Evolutionary conservation across 2,797 vertebrate genomes (phyloP).

Genomic region (Coluber constrictor): DNA sequence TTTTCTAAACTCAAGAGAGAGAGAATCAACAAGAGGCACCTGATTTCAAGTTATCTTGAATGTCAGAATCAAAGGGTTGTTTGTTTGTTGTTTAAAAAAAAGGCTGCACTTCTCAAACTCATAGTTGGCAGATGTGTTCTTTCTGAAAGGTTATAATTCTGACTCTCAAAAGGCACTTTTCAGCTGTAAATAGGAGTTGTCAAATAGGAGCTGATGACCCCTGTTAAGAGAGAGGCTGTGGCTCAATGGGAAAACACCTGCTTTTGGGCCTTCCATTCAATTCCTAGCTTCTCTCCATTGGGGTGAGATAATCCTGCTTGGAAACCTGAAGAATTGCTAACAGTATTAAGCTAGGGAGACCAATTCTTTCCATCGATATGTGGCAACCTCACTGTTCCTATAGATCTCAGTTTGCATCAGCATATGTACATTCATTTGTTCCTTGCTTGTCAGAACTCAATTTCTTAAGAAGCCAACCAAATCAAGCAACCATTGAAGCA

Average conservation of each 20-base stretch:
- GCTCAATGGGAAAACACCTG: background rate
- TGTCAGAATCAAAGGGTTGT: conserved; percentile 1
- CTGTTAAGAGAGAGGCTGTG: background rate
- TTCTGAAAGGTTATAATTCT: background rate
- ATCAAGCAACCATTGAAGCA: background rate
- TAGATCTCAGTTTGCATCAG: background rate
- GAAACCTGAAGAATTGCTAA: background rate
- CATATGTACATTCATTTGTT: background rate
- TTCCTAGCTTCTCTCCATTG: background rate
- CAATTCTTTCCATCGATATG: background rate
- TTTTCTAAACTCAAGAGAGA: background rate
- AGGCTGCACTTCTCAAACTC: background rate
- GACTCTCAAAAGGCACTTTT: background rate
- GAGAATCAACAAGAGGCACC: conserved; percentile 9
- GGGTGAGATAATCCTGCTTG: background rate
- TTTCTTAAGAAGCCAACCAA: background rate
- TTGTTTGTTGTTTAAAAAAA: background rate
- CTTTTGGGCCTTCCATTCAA: background rate
- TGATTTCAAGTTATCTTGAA: background rate
- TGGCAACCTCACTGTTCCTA: background rate
- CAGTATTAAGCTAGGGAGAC: background rate
- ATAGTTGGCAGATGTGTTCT: background rate
- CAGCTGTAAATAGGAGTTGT: background rate
- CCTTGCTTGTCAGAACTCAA: background rate
- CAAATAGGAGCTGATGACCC: background rate